phyloP scores from a whole-genome alignment of 2,888 invertebrate species.

The Odontothrips loti region DNA sequence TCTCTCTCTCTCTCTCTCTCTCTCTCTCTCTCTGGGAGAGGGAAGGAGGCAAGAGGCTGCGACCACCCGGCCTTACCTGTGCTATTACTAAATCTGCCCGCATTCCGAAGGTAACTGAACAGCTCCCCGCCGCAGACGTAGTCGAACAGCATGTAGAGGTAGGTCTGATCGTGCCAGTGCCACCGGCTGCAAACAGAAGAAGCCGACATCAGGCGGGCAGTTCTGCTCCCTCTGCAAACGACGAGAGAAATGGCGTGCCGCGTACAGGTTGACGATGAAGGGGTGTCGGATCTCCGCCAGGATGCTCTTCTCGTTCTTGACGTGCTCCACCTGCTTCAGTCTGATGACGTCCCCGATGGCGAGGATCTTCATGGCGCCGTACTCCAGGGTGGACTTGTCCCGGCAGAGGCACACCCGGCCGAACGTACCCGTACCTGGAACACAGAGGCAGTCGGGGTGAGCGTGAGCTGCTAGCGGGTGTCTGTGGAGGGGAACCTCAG shows the following conservation, averaged over 20 bases:
- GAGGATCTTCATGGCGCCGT: slow-evolving; percentile 90
- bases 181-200: slow-evolving; percentile 65
- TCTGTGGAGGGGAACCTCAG: no score
- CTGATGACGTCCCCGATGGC: slow-evolving; percentile 90
- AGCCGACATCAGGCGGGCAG: no score
- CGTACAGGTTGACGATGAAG: slow-evolving; percentile 92
- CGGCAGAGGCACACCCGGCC: slow-evolving; percentile 88
- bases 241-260: slow-evolving; percentile 39
- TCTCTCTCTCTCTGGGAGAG: no score
- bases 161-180: slow-evolving; percentile 84
- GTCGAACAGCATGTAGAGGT: slow-evolving; percentile 95
- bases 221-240: no score
- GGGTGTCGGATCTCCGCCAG: slow-evolving; percentile 88
- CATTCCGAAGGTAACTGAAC: slow-evolving; percentile 90
- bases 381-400: slow-evolving; percentile 74
- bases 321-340: slow-evolving; percentile 94
- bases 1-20: no score
- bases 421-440: slow-evolving; percentile 89
- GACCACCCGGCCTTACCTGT: slow-evolving; percentile 54
- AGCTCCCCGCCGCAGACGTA: slow-evolving; percentile 96
- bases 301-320: slow-evolving; percentile 94
- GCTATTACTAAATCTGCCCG: slow-evolving; percentile 81
- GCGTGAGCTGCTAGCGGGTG: neutral
- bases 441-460: slow-evolving; percentile 28
- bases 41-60: neutral